These are phyloP conservation scores for Drosophila austrosaltans DNA, from an alignment of 2,888 invertebrate species.

Conservation along the genomic window DNA sequence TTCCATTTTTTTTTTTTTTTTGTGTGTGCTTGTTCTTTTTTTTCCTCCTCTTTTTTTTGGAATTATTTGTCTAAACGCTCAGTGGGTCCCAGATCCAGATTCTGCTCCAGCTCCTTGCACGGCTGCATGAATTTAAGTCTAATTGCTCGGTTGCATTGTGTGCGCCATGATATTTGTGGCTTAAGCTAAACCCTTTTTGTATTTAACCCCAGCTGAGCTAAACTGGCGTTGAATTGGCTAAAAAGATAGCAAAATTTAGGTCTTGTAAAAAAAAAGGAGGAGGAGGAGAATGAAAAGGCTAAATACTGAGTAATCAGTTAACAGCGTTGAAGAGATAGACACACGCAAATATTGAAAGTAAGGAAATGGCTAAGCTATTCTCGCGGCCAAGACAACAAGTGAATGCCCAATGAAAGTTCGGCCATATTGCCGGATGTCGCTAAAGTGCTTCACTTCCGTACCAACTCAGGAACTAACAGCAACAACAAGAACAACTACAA, in stretches of 20 bases:
- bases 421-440: conserved; percentile 36
- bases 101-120: conserved; percentile 41
- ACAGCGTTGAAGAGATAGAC: not conserved
- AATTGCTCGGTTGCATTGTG: conserved; percentile 65
- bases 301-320: conserved; percentile 46
- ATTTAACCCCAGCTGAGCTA: conserved; percentile 38
- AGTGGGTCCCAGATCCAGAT: conserved; percentile 27
- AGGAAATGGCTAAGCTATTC: conserved; percentile 27
- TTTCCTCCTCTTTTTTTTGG: conserved; percentile 25
- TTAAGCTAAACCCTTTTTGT: conserved; percentile 64
- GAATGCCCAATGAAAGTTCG: not conserved
- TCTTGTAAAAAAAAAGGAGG: not conserved
- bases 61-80: conserved; percentile 57
- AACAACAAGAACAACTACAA: no score
- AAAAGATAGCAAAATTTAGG: not conserved
- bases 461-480: conserved; percentile 2
- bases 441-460: conserved; percentile 36
- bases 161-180: conserved; percentile 63
- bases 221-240: conserved; percentile 3
- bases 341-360: conserved; percentile 46
- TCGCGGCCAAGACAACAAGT: conserved; percentile 9
- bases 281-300: conserved; percentile 37
- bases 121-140: conserved; percentile 68
- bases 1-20: not conserved
- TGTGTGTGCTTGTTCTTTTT: not conserved